Evolutionary conservation across 2,797 vertebrate genomes (phyloP).

Genomic region (Esox lucius): DNA sequence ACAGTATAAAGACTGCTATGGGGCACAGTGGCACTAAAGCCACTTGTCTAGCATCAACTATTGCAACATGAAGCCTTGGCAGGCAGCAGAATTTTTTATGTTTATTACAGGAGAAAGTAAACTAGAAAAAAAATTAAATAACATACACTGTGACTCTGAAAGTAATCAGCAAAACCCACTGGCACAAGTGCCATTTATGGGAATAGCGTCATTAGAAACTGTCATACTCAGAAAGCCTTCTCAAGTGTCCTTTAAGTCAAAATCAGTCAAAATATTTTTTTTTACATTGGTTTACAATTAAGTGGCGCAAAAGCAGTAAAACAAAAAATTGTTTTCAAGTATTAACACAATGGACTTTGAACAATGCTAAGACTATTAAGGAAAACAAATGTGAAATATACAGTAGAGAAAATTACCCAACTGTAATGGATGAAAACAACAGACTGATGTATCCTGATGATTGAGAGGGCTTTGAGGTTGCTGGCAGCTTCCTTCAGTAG

Average conservation of each 20-base stretch:
- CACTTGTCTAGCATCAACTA: constrained; percentile 3
- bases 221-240: constrained; percentile 59
- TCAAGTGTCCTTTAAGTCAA: not conserved
- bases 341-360: not conserved
- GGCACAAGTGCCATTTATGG: constrained; percentile 83
- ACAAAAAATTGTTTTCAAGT: not conserved
- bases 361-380: not conserved
- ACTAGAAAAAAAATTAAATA: constrained; percentile 1
- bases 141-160: constrained; percentile 49
- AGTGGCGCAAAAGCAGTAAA: not conserved
- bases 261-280: constrained; percentile 10
- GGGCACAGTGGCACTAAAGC: not conserved
- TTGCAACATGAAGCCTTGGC: not conserved
- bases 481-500: constrained; percentile 60
- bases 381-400: not conserved
- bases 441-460: constrained; percentile 3
- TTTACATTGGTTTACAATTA: not conserved
- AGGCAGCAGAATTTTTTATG: constrained; percentile 1
- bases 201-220: constrained; percentile 86
- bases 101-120: not conserved
- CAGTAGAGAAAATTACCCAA: not conserved
- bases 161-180: constrained; percentile 81
- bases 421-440: not conserved
- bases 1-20: not conserved
- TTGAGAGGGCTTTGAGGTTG: constrained; percentile 21